phyloP scores from a whole-genome alignment of 2,797 vertebrate species.

The Catharus ustulatus region DNA sequence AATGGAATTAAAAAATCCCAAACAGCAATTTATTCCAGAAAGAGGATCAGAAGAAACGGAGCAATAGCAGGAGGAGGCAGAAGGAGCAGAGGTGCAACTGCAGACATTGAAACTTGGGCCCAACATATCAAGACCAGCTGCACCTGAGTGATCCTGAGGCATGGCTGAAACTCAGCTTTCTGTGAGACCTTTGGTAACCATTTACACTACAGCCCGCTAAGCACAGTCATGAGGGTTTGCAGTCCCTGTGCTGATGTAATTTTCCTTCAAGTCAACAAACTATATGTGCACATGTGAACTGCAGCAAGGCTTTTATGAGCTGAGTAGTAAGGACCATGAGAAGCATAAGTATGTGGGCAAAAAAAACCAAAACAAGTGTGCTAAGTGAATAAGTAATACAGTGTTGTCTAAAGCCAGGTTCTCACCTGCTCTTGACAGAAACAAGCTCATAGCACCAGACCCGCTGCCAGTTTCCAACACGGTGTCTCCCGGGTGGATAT shows the following conservation, averaged over 20 bases:
- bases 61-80: not conserved
- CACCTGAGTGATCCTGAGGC: not conserved
- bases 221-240: not conserved
- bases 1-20: fast-evolving
- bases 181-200: fast-evolving
- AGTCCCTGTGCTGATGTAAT: not conserved
- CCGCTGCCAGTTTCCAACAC: constrained; percentile 91
- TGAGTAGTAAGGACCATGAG: not conserved
- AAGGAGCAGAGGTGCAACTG: not conserved
- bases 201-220: fast-evolving
- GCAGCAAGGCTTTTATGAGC: not conserved
- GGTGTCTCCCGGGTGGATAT: constrained; percentile 84
- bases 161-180: not conserved
- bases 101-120: not conserved
- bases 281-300: fast-evolving
- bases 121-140: fast-evolving
- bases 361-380: fast-evolving
- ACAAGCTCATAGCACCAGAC: constrained; percentile 89
- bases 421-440: constrained; percentile 91
- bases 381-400: not conserved
- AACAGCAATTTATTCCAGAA: not conserved
- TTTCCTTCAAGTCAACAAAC: not conserved
- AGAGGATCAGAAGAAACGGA: not conserved
- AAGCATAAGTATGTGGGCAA: fast-evolving
- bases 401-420: not conserved